Conservation (phyloP, 2,888 invertebrate genomes). For the Synanthedon andrenaeformis region DNA sequence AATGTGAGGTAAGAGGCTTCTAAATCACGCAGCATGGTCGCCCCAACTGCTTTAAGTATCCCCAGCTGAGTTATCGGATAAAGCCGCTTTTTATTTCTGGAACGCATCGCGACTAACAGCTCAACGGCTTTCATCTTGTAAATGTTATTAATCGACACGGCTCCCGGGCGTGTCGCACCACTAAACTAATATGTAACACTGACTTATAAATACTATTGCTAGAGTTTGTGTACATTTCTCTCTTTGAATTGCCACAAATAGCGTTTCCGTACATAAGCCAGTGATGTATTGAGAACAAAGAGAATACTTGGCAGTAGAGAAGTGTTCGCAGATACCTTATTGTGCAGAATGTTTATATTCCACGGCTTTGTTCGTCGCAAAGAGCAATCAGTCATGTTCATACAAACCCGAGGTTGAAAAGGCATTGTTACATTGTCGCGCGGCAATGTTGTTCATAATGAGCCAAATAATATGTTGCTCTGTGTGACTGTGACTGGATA, state of each 20-base stretch:
- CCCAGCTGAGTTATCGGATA: slow-evolving; percentile 58
- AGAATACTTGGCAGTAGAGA: background rate
- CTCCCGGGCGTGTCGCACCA: slow-evolving; percentile 47
- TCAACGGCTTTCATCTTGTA: slow-evolving; percentile 66
- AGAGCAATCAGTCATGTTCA: slow-evolving; percentile 61
- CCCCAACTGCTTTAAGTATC: slow-evolving; percentile 38
- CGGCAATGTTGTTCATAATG: slow-evolving; percentile 32
- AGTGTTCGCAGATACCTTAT: slow-evolving; percentile 11
- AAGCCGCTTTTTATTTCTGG: slow-evolving; percentile 63
- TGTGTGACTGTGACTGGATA: slow-evolving; percentile 30
- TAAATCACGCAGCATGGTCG: slow-evolving; percentile 12
- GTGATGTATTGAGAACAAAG: background rate
- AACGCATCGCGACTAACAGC: slow-evolving; percentile 56
- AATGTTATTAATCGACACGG: slow-evolving; percentile 65
- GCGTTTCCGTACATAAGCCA: slow-evolving; percentile 3
- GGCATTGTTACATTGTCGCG: slow-evolving; percentile 41
- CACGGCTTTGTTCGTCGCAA: slow-evolving; percentile 47
- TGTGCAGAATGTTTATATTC: slow-evolving; percentile 51
- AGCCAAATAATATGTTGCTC: slow-evolving; percentile 23
- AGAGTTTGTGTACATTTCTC: slow-evolving; percentile 10
- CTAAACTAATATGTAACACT: slow-evolving; percentile 2
- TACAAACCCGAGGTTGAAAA: slow-evolving; percentile 49
- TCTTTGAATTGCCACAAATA: slow-evolving; percentile 5
- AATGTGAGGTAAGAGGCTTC: background rate
- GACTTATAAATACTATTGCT: background rate